Conservation (phyloP, 1,140 invertebrate species). For the Fragariocoptes setiger region DNA sequence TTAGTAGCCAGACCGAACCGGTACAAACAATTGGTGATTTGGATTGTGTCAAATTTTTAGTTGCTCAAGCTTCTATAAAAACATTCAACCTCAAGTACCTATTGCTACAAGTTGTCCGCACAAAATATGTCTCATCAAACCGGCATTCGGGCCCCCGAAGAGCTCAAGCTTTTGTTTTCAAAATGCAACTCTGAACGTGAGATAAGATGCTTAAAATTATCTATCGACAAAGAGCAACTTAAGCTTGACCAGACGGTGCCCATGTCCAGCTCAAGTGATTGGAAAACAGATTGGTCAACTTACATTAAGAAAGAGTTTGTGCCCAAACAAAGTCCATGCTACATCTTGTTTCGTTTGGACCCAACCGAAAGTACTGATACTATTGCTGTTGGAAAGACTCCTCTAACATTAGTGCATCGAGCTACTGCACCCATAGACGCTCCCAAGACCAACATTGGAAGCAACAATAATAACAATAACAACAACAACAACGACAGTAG, state of each 20-base stretch:
- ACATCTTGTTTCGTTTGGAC: constrained; percentile 65
- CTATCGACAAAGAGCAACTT: constrained; percentile 6
- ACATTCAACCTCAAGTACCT: too few species aligned
- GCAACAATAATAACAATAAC: neutral
- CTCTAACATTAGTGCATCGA: neutral
- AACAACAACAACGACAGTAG: neutral
- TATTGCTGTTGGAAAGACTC: neutral
- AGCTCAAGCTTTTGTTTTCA: constrained; percentile 5
- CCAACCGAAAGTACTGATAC: constrained; percentile 29
- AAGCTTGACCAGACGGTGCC: constrained; percentile 1
- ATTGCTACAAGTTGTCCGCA: too few species aligned
- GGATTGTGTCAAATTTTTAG: too few species aligned
- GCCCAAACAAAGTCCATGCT: constrained; percentile 51
- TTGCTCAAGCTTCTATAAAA: too few species aligned
- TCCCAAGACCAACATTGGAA: neutral
- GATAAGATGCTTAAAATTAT: constrained; percentile 7
- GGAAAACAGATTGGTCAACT: constrained; percentile 25
- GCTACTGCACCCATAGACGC: neutral
- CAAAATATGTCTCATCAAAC: constrained; percentile 42
- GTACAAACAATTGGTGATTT: too few species aligned
- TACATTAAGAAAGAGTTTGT: constrained; percentile 39
- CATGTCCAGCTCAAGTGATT: neutral
- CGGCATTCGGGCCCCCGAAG: constrained; percentile 25
- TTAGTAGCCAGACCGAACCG: too few species aligned
- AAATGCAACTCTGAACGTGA: constrained; percentile 3